These are phyloP conservation scores for Tachina lurida DNA, from an alignment of 2,888 invertebrate species.

Conservation along the genomic window DNA sequence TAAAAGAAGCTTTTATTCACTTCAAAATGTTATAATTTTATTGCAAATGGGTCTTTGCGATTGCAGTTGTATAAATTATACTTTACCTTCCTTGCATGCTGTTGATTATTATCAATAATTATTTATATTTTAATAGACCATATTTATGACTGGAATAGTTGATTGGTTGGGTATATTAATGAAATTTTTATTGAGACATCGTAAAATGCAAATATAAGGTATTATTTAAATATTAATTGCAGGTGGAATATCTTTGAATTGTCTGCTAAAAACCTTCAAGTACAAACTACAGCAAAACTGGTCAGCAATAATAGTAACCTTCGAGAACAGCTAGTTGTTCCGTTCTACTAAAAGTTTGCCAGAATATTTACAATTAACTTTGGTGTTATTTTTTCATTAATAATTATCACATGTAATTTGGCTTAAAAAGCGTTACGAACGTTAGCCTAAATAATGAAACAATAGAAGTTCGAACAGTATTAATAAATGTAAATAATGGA, in stretches of 20 bases:
- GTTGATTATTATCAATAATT: background rate
- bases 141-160: background rate
- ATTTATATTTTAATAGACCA: slow-evolving; percentile 19
- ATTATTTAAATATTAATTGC: background rate
- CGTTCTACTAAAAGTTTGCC: too few relatives aligned
- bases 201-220: background rate
- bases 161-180: slow-evolving; percentile 1
- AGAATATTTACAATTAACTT: too few relatives aligned
- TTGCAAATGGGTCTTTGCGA: slow-evolving; percentile 34
- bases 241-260: background rate
- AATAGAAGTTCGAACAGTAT: too few relatives aligned
- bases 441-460: too few relatives aligned
- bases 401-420: too few relatives aligned
- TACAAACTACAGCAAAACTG: background rate
- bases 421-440: too few relatives aligned
- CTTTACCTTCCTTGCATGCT: background rate
- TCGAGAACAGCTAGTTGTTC: too few relatives aligned
- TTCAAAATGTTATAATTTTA: slow-evolving; percentile 10
- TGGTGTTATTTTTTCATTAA: too few relatives aligned
- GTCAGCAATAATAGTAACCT: too few relatives aligned
- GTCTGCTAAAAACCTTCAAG: background rate
- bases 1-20: too few relatives aligned
- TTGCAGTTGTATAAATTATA: background rate
- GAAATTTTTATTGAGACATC: background rate
- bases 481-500: too few relatives aligned